These are phyloP conservation scores for Mormyrus iriodes DNA, from an alignment of 2,113 vertebrate genomes.

Conservation along the genomic window DNA sequence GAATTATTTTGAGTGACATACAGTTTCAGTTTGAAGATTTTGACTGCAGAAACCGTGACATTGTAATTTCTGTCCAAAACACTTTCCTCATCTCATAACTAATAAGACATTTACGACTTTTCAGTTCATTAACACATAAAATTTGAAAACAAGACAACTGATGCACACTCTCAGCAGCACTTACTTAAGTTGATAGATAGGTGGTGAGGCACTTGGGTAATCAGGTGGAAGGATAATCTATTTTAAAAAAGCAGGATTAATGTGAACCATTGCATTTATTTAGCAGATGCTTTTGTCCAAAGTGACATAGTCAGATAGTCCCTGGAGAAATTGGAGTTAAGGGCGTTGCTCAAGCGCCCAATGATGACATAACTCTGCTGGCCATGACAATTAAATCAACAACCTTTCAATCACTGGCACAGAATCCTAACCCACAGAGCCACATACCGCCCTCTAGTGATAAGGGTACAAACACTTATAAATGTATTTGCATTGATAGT, in stretches of 20 bases:
- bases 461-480: neutral
- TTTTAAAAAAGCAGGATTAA: constrained; percentile 28
- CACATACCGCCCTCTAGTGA: neutral
- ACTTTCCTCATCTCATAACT: neutral
- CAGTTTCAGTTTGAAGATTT: neutral
- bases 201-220: constrained; percentile 81
- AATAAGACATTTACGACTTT: neutral
- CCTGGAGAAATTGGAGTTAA: neutral
- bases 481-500: neutral
- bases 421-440: neutral
- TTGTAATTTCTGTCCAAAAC: neutral
- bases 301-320: neutral
- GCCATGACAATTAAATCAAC: neutral
- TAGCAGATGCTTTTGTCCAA: neutral
- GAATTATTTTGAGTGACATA: neutral
- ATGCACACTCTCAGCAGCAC: constrained; percentile 27
- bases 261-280: neutral
- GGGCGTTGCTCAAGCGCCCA: neutral
- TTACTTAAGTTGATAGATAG: constrained; percentile 95
- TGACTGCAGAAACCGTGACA: neutral
- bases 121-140: neutral
- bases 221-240: constrained; percentile 85
- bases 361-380: neutral
- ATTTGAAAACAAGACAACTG: neutral
- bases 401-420: neutral